phyloP scores from a whole-genome alignment of 2,888 invertebrate genomes.

The Hirtodrosophila confusa region DNA sequence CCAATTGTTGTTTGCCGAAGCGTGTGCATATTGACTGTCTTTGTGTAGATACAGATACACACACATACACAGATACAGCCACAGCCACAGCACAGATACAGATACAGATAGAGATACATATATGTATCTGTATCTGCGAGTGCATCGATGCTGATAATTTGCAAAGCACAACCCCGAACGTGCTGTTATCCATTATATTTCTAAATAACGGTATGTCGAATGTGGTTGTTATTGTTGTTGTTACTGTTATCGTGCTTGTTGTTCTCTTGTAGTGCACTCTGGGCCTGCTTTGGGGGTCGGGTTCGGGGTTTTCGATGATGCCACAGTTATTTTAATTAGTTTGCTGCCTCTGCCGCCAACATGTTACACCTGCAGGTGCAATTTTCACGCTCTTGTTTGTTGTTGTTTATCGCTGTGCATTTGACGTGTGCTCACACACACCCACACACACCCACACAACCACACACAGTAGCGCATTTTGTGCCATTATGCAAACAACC shows the following conservation, averaged over 20 bases:
- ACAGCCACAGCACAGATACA: neutral
- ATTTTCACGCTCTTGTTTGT: conserved; percentile 48
- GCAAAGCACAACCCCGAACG: conserved; percentile 27
- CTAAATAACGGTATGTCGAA: too few relatives aligned
- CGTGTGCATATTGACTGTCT: conserved; percentile 31
- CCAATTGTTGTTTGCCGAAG: conserved; percentile 56
- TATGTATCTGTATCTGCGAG: conserved; percentile 17
- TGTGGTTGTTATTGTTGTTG: conserved; percentile 2
- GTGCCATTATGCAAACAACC: conserved; percentile 51
- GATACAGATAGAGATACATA: conserved; percentile 16
- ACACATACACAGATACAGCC: conserved; percentile 2
- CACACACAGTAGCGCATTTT: conserved; percentile 14
- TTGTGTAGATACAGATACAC: neutral
- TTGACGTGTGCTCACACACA: conserved; percentile 31
- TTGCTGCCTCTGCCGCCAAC: conserved; percentile 22
- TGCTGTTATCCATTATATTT: conserved; percentile 37
- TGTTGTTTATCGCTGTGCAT: conserved; percentile 20
- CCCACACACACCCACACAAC: conserved; percentile 1
- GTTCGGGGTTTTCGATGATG: neutral
- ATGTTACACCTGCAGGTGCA: conserved; percentile 64
- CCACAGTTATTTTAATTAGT: conserved; percentile 56
- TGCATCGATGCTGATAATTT: conserved; percentile 35
- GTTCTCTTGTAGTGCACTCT: conserved; percentile 4
- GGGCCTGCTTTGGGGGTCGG: neutral
- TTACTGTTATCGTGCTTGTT: conserved; percentile 4